Evolutionary conservation across 2,797 vertebrate species (phyloP).

Genomic region (Stomatorhinus walkeri): DNA sequence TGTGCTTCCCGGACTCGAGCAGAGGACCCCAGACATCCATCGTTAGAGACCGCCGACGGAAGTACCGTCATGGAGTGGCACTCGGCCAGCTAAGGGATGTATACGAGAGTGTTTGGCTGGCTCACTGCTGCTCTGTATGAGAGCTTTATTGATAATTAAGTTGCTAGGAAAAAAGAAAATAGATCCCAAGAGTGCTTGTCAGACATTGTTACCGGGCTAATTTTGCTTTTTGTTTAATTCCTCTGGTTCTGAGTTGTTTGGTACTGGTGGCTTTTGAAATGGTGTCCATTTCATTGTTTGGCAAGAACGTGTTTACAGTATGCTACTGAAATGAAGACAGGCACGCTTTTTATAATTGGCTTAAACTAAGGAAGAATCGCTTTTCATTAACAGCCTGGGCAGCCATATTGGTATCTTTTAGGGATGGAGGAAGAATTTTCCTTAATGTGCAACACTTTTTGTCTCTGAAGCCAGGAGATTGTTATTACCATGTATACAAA

Average conservation of each 20-base stretch:
- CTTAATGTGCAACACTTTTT: background rate
- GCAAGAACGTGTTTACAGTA: background rate
- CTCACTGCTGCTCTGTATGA: slow-evolving; percentile 54
- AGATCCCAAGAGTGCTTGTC: slow-evolving; percentile 53
- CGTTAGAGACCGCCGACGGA: slow-evolving; percentile 69
- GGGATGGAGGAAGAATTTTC: background rate
- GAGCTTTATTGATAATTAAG: slow-evolving; percentile 62
- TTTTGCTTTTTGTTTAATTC: background rate
- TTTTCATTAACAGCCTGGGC: background rate
- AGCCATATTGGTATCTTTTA: background rate
- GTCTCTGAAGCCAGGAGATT: background rate
- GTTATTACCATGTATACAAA: background rate
- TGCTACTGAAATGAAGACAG: background rate
- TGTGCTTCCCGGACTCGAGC: slow-evolving; percentile 61
- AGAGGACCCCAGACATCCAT: slow-evolving; percentile 64
- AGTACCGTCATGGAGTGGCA: slow-evolving; percentile 56
- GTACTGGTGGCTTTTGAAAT: background rate
- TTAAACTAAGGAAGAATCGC: background rate
- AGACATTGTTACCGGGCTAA: slow-evolving; percentile 35
- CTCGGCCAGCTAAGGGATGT: slow-evolving; percentile 60
- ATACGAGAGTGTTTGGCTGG: slow-evolving; percentile 62
- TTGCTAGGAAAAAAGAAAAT: slow-evolving; percentile 50
- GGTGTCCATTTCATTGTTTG: background rate
- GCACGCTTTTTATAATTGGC: background rate
- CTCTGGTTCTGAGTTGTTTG: background rate